Evolutionary conservation across 2,888 invertebrate species (phyloP).

Genomic region (Lasius fuliginosus): DNA sequence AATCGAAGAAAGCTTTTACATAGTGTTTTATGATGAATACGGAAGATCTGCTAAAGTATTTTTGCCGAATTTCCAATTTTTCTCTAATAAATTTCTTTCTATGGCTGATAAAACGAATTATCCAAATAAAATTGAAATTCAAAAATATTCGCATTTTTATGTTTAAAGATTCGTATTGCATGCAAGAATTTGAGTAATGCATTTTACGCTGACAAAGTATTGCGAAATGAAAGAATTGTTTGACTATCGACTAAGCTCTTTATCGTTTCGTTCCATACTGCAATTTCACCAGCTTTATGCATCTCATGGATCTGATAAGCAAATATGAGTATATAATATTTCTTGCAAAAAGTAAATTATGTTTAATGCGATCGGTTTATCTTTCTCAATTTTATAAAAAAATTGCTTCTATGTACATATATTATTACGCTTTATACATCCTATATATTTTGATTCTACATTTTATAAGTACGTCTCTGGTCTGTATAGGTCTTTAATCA

Average conservation of each 20-base stretch:
- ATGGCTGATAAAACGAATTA: neutral
- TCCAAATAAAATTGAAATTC: neutral
- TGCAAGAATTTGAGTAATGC: neutral
- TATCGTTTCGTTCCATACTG: constrained; percentile 38
- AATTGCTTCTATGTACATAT: constrained; percentile 41
- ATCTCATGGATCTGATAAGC: constrained; percentile 8
- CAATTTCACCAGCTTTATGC: constrained; percentile 41
- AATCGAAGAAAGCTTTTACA: constrained; percentile 1
- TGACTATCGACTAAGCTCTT: constrained; percentile 26
- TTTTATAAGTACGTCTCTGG: constrained; percentile 47
- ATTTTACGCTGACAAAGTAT: constrained; percentile 16
- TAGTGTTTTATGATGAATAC: neutral
- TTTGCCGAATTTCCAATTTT: neutral
- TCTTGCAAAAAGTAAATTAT: constrained; percentile 26
- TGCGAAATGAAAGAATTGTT: constrained; percentile 16
- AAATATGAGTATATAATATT: constrained; percentile 4
- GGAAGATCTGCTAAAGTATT: neutral
- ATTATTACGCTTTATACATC: constrained; percentile 45
- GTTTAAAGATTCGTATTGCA: neutral
- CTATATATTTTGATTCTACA: constrained; percentile 46
- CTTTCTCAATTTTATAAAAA: constrained; percentile 32
- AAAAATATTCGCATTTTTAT: neutral
- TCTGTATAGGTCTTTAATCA: constrained; percentile 32
- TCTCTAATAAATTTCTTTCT: neutral
- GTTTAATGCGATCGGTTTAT: constrained; percentile 32